Percentiles rank a stretch among this genome's conserved stretches.
Conservation (phyloP, 1,140 invertebrate species). For the Drosophila nigrodunni region DNA sequence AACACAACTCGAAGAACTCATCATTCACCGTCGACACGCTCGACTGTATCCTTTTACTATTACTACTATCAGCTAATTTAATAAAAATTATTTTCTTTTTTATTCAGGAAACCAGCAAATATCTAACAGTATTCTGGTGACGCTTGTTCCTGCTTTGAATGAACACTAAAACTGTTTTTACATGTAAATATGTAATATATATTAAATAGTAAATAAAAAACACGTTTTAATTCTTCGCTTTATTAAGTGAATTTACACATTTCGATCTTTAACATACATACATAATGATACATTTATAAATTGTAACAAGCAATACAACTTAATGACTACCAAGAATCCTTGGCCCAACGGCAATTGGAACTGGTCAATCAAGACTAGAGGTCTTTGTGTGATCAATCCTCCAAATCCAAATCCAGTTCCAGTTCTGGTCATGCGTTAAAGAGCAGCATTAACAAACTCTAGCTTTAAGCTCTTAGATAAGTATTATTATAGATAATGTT, state of each 20-base stretch:
- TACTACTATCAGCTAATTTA: background rate
- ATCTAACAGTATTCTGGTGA: background rate
- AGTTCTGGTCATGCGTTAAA: background rate
- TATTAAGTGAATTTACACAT: constrained; percentile 66
- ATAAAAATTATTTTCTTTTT: background rate
- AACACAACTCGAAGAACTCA: too few relatives aligned
- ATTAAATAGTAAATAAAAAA: background rate
- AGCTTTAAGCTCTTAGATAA: constrained; percentile 12
- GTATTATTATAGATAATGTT: constrained; percentile 12
- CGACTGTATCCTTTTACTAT: too few relatives aligned
- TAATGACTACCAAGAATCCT: constrained; percentile 79
- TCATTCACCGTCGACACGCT: too few relatives aligned
- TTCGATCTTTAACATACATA: constrained; percentile 73
- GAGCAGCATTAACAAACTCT: constrained; percentile 16
- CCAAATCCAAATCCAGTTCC: constrained; percentile 12
- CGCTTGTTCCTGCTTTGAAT: background rate
- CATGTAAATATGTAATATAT: background rate
- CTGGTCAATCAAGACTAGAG: constrained; percentile 52
- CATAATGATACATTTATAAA: constrained; percentile 50
- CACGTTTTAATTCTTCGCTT: constrained; percentile 37
- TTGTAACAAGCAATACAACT: constrained; percentile 79
- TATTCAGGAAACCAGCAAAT: background rate
- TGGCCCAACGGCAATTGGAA: constrained; percentile 48
- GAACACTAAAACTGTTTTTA: background rate
- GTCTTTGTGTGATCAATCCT: constrained; percentile 7